Evolutionary conservation across 2,888 invertebrate species (phyloP).

Genomic region (Spisula solida): DNA sequence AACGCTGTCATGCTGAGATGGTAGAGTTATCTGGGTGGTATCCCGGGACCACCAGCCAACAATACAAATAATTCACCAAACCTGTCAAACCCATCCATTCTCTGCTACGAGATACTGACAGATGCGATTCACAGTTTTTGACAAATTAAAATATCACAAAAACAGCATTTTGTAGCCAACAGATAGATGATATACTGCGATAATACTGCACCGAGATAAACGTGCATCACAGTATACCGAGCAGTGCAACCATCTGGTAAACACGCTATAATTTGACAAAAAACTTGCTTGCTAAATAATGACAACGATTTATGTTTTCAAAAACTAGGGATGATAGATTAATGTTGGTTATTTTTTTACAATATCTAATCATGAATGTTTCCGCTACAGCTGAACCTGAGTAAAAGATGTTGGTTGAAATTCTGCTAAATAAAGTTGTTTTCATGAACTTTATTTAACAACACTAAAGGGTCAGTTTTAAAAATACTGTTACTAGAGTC

Average conservation of each 20-base stretch:
- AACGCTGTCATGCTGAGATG: not conserved
- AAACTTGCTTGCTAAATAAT: not conserved
- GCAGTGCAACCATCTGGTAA: not conserved
- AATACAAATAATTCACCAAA: conserved; percentile 31
- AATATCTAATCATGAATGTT: not conserved
- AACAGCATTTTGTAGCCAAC: not conserved
- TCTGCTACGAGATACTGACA: not conserved
- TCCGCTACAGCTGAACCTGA: too few species aligned
- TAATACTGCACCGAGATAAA: not conserved
- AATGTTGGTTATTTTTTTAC: not conserved
- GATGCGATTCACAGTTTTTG: not conserved
- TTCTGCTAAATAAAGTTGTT: too few species aligned
- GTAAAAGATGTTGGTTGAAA: too few species aligned
- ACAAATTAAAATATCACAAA: conserved; percentile 28
- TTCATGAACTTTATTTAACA: too few species aligned
- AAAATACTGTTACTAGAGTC: too few species aligned
- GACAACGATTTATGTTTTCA: not conserved
- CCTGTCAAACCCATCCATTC: conserved; percentile 33
- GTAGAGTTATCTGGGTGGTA: not conserved
- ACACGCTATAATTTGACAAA: not conserved
- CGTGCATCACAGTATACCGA: not conserved
- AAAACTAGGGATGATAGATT: not conserved
- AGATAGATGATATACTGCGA: not conserved
- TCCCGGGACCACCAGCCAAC: conserved; percentile 89
- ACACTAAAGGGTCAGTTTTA: too few species aligned